Evolutionary conservation across 2,113 vertebrate species (phyloP).

Genomic region (Xiphias gladius): DNA sequence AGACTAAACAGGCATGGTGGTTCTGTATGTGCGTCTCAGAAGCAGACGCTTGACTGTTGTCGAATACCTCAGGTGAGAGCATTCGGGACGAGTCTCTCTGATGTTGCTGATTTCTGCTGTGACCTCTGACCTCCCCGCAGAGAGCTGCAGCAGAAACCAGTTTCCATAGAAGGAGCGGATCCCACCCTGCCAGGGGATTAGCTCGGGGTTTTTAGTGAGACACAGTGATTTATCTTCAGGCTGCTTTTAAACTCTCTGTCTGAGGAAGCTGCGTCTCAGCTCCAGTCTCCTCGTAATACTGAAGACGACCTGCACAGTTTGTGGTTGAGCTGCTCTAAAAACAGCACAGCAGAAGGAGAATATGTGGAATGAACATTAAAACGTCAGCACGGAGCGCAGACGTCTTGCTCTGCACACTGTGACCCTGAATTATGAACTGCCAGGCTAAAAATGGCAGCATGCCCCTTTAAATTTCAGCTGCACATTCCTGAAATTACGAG

Average conservation of each 20-base stretch:
- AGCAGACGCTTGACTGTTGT: too few species aligned
- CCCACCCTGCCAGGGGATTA: neutral
- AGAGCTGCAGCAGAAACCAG: neutral
- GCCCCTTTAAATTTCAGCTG: slow-evolving; percentile 23
- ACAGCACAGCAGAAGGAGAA: neutral
- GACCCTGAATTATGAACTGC: slow-evolving; percentile 18
- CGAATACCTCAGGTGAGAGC: neutral
- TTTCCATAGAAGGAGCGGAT: slow-evolving; percentile 43
- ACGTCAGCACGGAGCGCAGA: too few species aligned
- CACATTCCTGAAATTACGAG: slow-evolving; percentile 53
- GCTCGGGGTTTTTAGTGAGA: too few species aligned
- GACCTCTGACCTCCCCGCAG: slow-evolving; percentile 15
- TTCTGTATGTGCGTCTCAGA: too few species aligned
- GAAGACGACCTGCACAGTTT: too few species aligned
- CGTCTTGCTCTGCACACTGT: neutral
- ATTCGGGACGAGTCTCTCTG: too few species aligned
- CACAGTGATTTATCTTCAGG: neutral
- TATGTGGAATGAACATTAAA: slow-evolving; percentile 19
- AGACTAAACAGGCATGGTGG: too few species aligned
- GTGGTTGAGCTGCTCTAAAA: too few species aligned
- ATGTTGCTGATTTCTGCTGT: neutral
- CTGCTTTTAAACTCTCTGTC: neutral
- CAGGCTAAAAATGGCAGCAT: slow-evolving; percentile 43
- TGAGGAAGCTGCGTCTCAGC: neutral
- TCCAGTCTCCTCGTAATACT: neutral